Base-by-base conservation (phyloP, 2,113 vertebrate genomes). In the Dicerorhinus sumatrensis region DNA sequence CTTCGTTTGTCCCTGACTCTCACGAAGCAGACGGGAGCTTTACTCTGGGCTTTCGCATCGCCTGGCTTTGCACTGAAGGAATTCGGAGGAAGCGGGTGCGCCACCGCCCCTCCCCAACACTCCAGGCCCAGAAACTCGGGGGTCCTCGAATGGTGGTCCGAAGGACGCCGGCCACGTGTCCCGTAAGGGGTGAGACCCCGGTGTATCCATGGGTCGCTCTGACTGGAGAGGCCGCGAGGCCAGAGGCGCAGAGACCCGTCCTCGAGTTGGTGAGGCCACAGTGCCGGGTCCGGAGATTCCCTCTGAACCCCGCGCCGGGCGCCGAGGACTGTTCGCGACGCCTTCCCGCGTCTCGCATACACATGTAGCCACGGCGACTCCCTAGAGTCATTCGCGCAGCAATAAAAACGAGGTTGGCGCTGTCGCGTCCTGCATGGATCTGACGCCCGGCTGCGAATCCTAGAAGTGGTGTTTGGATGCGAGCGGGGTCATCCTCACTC, bases 71-170 rank as follows among this genome's bases (percentile, higher is more conserved):
- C 63, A 6, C 25, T 0, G 82, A 29, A 92, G 87, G 89, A 89
- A 90, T 97, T 98, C 95, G 97, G 88, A 96, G 86, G 62, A 97
- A 90, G 96, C 94, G 96, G 96, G 97, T 20, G 88, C 62, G 6
- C 58, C 63, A 0, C 54, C 2, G 63, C 8, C 0, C 31, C 67
- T 92, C 17, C 39, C 46, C 31, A 8, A 16, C 23, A 33, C 73
- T 54, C 39, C 12, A n/a, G 20, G 36, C 18, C 7, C 33, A 0
- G 70, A 18, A 48, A 16, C 21, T 31, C 39, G 1, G 14, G 14
- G 13, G 5, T 36, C 27, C 8, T 7, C 4, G 3, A 60, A 31
- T 0, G 17, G 83, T 8, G 67, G 70, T 48, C n/a, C 0, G 29
- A 29, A 72, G 31, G 70, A 65, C 31, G 36, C 31, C 46, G 56